Conservation (phyloP, 2,888 invertebrate species). For the Taenaris catops region DNA sequence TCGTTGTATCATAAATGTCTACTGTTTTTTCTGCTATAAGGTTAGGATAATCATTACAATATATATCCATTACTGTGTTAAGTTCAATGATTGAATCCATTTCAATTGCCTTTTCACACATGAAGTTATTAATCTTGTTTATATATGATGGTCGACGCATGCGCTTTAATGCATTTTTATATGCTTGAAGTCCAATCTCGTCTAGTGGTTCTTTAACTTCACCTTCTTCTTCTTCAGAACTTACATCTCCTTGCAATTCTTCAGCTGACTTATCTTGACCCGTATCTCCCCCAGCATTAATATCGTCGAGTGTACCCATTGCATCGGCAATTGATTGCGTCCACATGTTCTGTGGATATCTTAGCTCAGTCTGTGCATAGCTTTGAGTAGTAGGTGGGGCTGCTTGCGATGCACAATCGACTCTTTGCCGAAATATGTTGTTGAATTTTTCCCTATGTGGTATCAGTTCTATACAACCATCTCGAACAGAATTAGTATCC, state of each 20-base stretch:
- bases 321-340: slow-evolving; percentile 80
- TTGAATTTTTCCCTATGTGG: slow-evolving; percentile 78
- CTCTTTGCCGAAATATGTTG: slow-evolving; percentile 75
- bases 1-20: slow-evolving; percentile 51
- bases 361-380: slow-evolving; percentile 83
- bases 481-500: slow-evolving; percentile 77
- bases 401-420: slow-evolving; percentile 80
- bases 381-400: slow-evolving; percentile 61
- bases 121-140: slow-evolving; percentile 48
- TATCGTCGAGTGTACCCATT: slow-evolving; percentile 37
- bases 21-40: slow-evolving; percentile 52
- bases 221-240: slow-evolving; percentile 41
- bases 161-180: slow-evolving; percentile 43
- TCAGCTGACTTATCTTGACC: slow-evolving; percentile 25
- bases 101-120: slow-evolving; percentile 38
- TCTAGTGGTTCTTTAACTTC: slow-evolving; percentile 35
- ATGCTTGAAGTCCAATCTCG: slow-evolving; percentile 48
- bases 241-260: slow-evolving; percentile 29
- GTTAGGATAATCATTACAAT: slow-evolving; percentile 80
- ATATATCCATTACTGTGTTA: slow-evolving; percentile 79
- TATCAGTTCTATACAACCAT: slow-evolving; percentile 84
- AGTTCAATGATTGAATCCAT: slow-evolving; percentile 59
- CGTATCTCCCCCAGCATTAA: slow-evolving; percentile 47
- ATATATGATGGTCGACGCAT: slow-evolving; percentile 61
- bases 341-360: slow-evolving; percentile 84